Conservation (phyloP, 2,113 vertebrate species). For the Octodon degus region DNA sequence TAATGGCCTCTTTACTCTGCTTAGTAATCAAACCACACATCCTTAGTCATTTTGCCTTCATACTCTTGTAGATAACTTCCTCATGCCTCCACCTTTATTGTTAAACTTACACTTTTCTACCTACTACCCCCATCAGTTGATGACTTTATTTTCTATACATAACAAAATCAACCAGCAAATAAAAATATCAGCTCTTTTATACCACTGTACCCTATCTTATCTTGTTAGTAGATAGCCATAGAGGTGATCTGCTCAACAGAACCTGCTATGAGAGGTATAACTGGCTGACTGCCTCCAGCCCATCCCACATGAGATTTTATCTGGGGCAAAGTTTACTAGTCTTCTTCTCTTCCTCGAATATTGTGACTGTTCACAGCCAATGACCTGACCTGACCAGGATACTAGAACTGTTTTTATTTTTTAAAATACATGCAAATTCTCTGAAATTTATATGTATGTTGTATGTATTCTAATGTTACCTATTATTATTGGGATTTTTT, state of each 20-base stretch:
- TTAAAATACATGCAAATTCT: not conserved
- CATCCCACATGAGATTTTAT: not conserved
- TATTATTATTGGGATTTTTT: conserved; percentile 4
- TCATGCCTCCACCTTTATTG: conserved; percentile 23
- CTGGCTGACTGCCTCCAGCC: not conserved
- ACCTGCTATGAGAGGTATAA: not conserved
- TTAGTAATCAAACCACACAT: not conserved
- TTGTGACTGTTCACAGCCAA: not conserved
- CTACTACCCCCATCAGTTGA: not conserved
- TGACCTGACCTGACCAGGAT: not conserved
- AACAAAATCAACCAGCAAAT: not conserved
- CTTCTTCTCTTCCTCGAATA: not conserved
- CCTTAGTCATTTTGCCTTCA: not conserved
- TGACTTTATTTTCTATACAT: not conserved
- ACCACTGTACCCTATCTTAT: not conserved
- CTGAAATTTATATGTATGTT: not conserved
- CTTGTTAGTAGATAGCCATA: not conserved
- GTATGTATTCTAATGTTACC: not conserved
- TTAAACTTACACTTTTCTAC: not conserved
- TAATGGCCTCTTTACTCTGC: not conserved
- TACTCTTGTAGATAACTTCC: not conserved
- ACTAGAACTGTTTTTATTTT: not conserved
- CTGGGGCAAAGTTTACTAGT: not conserved
- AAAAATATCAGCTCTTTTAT: not conserved
- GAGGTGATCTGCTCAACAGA: not conserved